phyloP scores from a whole-genome alignment of 2,888 invertebrate genomes.

The Diaprepes abbreviatus region DNA sequence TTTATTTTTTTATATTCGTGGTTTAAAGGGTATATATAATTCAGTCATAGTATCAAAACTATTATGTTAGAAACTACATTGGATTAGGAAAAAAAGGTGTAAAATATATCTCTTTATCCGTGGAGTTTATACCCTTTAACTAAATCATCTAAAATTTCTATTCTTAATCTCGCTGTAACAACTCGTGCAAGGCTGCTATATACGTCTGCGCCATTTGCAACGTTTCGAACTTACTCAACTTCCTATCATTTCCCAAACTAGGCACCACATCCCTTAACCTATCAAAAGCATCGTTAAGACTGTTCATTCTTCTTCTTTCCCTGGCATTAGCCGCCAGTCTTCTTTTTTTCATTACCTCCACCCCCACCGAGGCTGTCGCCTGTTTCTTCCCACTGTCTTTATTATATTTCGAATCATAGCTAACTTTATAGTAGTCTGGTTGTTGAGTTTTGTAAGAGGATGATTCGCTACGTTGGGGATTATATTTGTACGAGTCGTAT shows the following conservation, averaged over 20 bases:
- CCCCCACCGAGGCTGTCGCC: constrained; percentile 55
- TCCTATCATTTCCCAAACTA: constrained; percentile 77
- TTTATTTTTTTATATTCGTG: too few species aligned
- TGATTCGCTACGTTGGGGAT: constrained; percentile 28
- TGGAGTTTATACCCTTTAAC: too few species aligned
- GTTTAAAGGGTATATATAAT: too few species aligned
- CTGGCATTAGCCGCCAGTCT: constrained; percentile 80
- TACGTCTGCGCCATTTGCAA: constrained; percentile 85
- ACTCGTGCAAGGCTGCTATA: constrained; percentile 77
- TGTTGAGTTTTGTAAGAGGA: constrained; percentile 55
- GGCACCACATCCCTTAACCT: constrained; percentile 79
- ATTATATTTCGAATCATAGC: constrained; percentile 34
- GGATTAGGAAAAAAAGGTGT: too few species aligned
- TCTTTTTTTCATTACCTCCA: constrained; percentile 71
- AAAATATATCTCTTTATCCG: too few species aligned
- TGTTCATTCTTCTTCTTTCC: constrained; percentile 81
- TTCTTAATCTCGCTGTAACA: constrained; percentile 68
- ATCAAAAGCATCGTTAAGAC: constrained; percentile 81
- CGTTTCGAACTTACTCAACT: constrained; percentile 82
- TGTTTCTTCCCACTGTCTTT: constrained; percentile 34
- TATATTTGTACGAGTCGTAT: constrained; percentile 59
- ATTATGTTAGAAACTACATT: too few species aligned
- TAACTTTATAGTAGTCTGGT: constrained; percentile 38
- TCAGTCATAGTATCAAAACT: too few species aligned
- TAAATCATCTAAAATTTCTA: too few species aligned